A percentile compares a stretch with the other conserved stretches of the same genome.
Evolutionary conservation across 2,113 vertebrate species (phyloP).

Genomic region (Coreoperca whiteheadi): DNA sequence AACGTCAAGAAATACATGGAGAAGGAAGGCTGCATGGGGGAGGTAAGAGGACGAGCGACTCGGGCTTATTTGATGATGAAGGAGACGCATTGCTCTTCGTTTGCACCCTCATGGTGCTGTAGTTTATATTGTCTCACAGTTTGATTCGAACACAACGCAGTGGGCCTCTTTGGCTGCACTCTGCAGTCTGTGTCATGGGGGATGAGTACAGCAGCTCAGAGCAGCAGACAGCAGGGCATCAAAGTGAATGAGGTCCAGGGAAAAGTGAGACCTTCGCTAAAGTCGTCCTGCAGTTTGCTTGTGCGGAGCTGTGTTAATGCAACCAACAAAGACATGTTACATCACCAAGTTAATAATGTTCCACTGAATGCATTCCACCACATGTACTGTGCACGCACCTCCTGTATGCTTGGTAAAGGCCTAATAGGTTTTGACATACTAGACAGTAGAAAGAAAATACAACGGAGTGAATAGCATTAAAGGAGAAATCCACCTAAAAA

Average conservation of each 20-base stretch:
- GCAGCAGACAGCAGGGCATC: not conserved
- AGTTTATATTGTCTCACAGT: not conserved
- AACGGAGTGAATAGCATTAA: not conserved
- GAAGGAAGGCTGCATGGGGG: slow-evolving; percentile 95
- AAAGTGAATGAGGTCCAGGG: slow-evolving; percentile 20
- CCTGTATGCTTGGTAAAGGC: not conserved
- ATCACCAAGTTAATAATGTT: slow-evolving; percentile 46
- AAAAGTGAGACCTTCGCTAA: slow-evolving; percentile 9
- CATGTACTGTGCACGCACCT: not conserved
- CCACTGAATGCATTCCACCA: slow-evolving; percentile 34
- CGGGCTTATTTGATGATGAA: not conserved
- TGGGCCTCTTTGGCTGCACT: not conserved
- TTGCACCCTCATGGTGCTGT: not conserved
- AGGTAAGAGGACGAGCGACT: slow-evolving; percentile 83
- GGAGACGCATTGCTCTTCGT: not conserved
- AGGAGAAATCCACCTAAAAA: not conserved
- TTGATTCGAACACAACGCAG: not conserved
- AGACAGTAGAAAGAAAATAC: not conserved
- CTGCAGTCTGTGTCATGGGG: not conserved
- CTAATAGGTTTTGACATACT: not conserved
- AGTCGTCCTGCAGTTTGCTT: slow-evolving; percentile 20
- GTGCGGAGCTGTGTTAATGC: slow-evolving; percentile 27
- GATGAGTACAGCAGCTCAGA: slow-evolving; percentile 1
- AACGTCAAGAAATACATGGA: slow-evolving; percentile 94
- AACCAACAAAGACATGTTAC: slow-evolving; percentile 45